Base-by-base conservation (phyloP, 53 echinoderm and acorn worm species). In the Stichopus horrens region DNA sequence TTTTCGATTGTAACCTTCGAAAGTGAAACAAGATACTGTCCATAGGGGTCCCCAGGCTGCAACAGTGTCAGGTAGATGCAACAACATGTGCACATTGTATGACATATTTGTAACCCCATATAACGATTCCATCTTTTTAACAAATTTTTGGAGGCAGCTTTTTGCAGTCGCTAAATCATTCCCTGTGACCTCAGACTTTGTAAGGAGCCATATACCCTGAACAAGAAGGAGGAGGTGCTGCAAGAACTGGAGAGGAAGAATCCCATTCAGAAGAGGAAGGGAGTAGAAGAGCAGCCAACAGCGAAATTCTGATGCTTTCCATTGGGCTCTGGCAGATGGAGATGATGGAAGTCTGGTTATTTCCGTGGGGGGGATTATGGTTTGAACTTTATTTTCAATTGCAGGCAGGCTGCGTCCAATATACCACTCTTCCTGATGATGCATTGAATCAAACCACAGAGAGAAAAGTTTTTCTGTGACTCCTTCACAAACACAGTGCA, bases 241-340 rank as follows among this genome's bases (percentile, higher is more conserved):
- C 84, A 84, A 5, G 51, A 23, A 84, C 4, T 7, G 23, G 14
- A 23, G 9, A 22, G 84, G 84, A 63, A 84, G 65, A 14, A 63
- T 65, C 5, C 84, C 63, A 60, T 51, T 37, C 63, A 84, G 57
- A 63, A 84, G 21, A 23, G 67, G 84, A 22, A 84, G 21, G 20
- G 7, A 23, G 51, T 84, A 84, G 57, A 84, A 84, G 10, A 84
- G 84, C 51, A 84, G 57, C 84, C 84, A 84, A 11, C 84, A 55
- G 21, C 84, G 21, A 37, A 84, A 65, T 52, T 84, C 84, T 84
- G 84, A 84, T 79, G 84, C 67, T 60, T 84, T 83, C 84, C 84
- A 84, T 63, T 63, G 66, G 60, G 84, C 84, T 84, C 23, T 84
- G 9, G 7, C 8, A 9, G 84, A 63, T 21, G 84, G 83, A 21